phyloP scores from a whole-genome alignment of 2,888 invertebrate species.

The Tinea semifulvella region DNA sequence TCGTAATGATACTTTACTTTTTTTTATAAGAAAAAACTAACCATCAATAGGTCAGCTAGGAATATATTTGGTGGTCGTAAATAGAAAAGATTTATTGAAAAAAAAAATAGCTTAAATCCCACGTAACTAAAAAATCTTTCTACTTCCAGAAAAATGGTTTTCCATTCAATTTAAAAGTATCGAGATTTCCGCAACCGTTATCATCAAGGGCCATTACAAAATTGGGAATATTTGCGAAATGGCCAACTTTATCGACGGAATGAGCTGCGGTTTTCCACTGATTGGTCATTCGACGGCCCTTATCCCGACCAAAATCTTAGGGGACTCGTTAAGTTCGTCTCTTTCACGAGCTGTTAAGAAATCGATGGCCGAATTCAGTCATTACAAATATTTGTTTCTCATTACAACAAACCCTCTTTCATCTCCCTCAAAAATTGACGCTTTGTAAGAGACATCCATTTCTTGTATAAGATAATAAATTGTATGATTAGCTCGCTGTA shows the following conservation, averaged over 20 bases:
- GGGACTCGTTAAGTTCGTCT: background rate
- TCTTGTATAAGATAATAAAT: background rate
- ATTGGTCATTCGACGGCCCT: constrained; percentile 11
- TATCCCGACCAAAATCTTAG: constrained; percentile 5
- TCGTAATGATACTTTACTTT: too few species aligned
- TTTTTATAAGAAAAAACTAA: too few species aligned
- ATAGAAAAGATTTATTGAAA: too few species aligned
- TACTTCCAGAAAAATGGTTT: background rate
- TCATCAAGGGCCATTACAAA: constrained; percentile 7
- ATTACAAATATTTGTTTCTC: background rate
- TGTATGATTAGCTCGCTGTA: background rate
- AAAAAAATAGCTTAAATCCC: too few species aligned
- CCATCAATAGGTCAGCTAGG: too few species aligned
- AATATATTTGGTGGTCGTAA: too few species aligned
- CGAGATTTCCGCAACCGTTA: background rate
- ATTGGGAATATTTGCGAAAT: constrained; percentile 13
- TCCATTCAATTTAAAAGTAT: background rate
- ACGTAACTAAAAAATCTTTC: too few species aligned
- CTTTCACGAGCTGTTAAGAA: constrained; percentile 1
- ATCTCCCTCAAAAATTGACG: background rate
- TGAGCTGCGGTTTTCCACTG: constrained; percentile 4
- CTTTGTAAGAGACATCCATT: background rate
- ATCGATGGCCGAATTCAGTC: background rate
- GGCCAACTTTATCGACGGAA: constrained; percentile 9
- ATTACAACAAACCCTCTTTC: background rate